Base-by-base conservation (phyloP, 2,888 invertebrate species). In the Orthonevra nobilis region DNA sequence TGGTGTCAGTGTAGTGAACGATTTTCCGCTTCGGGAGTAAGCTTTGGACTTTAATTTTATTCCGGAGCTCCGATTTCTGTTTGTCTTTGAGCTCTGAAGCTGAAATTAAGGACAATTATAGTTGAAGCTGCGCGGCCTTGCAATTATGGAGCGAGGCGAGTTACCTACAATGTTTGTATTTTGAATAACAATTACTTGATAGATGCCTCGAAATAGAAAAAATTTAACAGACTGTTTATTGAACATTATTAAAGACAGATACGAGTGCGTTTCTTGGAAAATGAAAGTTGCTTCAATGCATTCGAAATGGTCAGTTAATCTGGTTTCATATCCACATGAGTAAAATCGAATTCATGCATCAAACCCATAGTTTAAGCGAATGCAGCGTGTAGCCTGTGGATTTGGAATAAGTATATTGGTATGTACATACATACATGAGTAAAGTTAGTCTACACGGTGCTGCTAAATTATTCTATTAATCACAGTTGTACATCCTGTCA, bases 21-120 rank as follows among this genome's bases (percentile, higher is more conserved):
- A 32, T 75, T 75, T 60, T 72, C 72, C 58, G 64, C 72, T 77
- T 60, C 50, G 48, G 60, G 46, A 56, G 46, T 44, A 61, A 74
- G 61, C 61, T 74, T 74, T 54, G 32, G 23, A 48, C 52, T 60
- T 64, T 52, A 20, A 60, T 64, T 60, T 77, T 61, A 14, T 32
- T 50, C 52, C 14, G 19, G 20, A 15, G 30, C 56, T 69, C 23
- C 19, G 10, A 69, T 63, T 56, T 56, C 12, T 42, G 30, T 69
- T 75, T 75, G 69, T 50, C 19, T 75, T 69, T 56, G 42, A 63
- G 75, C 10, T 48, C 2, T 50, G 28, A 23, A 38, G 23, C 32
- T 32, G 23, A 52, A 60, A 52, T 23, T 17, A 20, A 20, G 60
- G 4, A n/a, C 14, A 17, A 26, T 46, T 9, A 28, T 5, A 17